Evolutionary conservation across 1,140 invertebrate species (phyloP).

Genomic region (Reticulitermes speratus): DNA sequence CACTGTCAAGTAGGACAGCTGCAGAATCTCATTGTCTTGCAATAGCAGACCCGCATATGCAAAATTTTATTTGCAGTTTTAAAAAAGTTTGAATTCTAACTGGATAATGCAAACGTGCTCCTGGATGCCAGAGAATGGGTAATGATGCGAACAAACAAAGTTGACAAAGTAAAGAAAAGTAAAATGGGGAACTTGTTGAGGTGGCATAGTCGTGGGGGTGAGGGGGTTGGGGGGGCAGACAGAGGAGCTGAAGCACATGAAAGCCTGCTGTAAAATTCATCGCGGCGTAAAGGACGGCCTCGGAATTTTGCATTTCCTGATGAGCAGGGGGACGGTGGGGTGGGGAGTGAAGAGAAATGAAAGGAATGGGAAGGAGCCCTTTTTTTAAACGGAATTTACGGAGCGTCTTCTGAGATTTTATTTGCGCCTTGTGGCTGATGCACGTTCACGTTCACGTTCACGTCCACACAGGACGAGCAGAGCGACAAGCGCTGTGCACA

Average conservation of each 20-base stretch:
- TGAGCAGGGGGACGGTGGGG: background rate
- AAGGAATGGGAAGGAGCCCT: background rate
- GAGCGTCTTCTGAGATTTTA: no score
- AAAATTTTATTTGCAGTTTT: conserved; percentile 15
- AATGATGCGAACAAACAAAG: conserved; percentile 19
- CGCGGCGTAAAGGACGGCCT: conserved; percentile 18
- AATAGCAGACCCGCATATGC: conserved; percentile 3
- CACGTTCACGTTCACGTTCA: no score
- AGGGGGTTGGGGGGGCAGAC: background rate
- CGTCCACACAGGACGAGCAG: no score
- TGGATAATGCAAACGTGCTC: background rate
- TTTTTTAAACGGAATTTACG: background rate
- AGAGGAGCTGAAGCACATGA: conserved; percentile 13
- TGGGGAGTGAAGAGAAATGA: background rate
- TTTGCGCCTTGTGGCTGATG: no score
- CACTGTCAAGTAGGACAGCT: background rate
- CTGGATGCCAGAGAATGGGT: background rate
- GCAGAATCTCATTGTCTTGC: background rate
- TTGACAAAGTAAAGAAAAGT: background rate
- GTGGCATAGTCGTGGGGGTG: background rate
- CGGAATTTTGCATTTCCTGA: conserved; percentile 1
- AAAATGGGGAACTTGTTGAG: background rate
- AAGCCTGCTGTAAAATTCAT: conserved; percentile 30
- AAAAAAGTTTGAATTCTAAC: conserved; percentile 19
- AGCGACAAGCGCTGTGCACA: no score